Evolutionary conservation across 2,113 vertebrate genomes (phyloP), one percentile per base, ranked within the genome.

Genomic region (Butorides virescens): DNA sequence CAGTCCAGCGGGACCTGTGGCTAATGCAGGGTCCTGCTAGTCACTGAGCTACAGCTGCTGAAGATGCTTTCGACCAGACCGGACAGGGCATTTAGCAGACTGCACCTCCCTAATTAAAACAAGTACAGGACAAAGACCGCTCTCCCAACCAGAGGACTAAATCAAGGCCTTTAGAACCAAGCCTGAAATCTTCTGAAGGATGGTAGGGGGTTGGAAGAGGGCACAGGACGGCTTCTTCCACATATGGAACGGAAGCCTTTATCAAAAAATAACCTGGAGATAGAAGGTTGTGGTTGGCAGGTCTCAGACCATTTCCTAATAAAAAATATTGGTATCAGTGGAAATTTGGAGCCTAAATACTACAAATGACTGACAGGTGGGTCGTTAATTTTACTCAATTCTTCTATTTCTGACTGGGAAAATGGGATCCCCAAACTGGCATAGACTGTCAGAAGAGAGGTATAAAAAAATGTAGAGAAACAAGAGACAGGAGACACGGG

Each of bases 401-500:
- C 53, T 39, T 61, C 25, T 21, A 15, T 36, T 88, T 50, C 46
- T 39, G 52, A 27, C 26, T 11, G 2, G 63, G 19, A 49, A 67
- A 68, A 76, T 2, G 17, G 13, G 50, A 74, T n/a, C 55, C 27
- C 50, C 6, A 25, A 70, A 39, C 2, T 22, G 42, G 9, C 30
- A 29, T 0, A 25, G 34, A 3, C 5, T 68, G 44, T 9, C 22
- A 50, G 79, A 27, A 34, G 26, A 58, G 30, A 79, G 32, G n/a
- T 42, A 8, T 67, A 23, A 3, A 67, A 39, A 80, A 68, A 52
- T 5, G 42, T 7, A 9, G 56, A 85, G 68, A 62, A 70, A 27
- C 0, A 6, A 19, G 39, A 87, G 42, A 4, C 6, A 13, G 34
- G 32, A 44, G 80, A 22, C 26, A 11, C 1, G 0, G 61, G 73